phyloP scores from a whole-genome alignment of 2,888 invertebrate genomes.

The Standfussiana lucernea region DNA sequence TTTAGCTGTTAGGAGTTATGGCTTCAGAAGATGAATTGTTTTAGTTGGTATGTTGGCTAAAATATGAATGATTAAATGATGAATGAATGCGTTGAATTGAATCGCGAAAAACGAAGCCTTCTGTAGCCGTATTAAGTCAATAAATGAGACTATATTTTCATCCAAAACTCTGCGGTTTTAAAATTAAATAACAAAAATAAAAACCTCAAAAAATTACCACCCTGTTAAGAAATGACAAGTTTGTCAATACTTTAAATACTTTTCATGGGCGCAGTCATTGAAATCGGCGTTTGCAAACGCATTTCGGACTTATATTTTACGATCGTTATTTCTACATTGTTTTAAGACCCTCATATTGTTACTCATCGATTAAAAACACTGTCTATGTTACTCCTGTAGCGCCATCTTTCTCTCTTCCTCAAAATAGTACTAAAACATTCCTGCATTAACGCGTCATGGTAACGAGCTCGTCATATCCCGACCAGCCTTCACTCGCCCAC shows the following conservation, averaged over 20 bases:
- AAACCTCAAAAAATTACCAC: neutral
- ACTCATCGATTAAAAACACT: neutral
- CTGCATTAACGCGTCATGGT: no score
- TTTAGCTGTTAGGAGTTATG: constrained; percentile 21
- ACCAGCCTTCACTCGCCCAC: constrained; percentile 29
- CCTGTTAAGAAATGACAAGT: neutral
- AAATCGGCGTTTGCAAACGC: neutral
- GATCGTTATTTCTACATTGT: neutral
- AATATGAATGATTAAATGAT: neutral
- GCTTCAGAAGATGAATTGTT: constrained; percentile 9
- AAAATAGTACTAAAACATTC: no score
- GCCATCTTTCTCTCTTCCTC: no score
- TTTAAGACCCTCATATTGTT: neutral
- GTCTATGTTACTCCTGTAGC: neutral
- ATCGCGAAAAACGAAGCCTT: neutral
- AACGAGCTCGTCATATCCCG: neutral
- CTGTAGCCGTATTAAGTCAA: neutral
- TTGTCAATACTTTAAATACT: neutral
- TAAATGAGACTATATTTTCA: neutral
- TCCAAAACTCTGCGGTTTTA: neutral
- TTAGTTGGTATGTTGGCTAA: constrained; percentile 3
- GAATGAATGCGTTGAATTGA: neutral
- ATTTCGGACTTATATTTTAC: neutral
- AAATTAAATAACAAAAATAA: neutral
- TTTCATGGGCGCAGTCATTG: neutral